Percentiles rank a stretch among this genome's conserved stretches.
Conservation (phyloP, 35 echinoderm and acorn worm genomes). For the Apostichopus parvimensis region DNA sequence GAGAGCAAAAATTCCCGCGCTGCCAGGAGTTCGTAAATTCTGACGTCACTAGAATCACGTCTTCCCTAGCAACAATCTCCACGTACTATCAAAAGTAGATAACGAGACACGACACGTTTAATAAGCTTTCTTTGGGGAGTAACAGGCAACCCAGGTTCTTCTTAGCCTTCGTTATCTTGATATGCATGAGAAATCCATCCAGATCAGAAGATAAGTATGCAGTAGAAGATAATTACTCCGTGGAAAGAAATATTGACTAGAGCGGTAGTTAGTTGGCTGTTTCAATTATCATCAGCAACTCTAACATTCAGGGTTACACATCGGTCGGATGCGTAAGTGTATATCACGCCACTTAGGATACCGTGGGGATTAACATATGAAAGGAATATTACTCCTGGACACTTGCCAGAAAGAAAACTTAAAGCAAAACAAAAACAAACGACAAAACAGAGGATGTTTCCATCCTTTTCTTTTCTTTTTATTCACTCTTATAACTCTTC, state of each 20-base stretch:
- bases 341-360: too few relatives aligned
- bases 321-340: neutral
- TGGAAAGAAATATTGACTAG: neutral
- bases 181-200: constrained; percentile 22
- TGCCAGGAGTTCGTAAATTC: constrained; percentile 4
- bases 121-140: constrained; percentile 7
- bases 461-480: too few relatives aligned
- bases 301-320: constrained; percentile 3
- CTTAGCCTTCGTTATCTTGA: constrained; percentile 29
- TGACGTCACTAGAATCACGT: constrained; percentile 30
- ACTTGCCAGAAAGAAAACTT: too few relatives aligned
- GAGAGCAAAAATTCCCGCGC: constrained; percentile 30
- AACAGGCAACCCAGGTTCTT: neutral
- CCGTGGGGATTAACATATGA: too few relatives aligned
- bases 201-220: neutral
- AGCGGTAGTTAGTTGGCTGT: constrained; percentile 11
- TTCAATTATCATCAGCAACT: neutral
- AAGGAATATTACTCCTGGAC: too few relatives aligned
- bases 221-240: neutral
- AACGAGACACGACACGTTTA: constrained; percentile 25
- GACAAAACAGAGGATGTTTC: too few relatives aligned
- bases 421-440: too few relatives aligned
- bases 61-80: constrained; percentile 40
- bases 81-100: constrained; percentile 1
- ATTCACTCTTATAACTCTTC: too few relatives aligned